Percentiles rank a stretch among this genome's conserved stretches.
Evolutionary conservation across 2,113 vertebrate species (phyloP).

Genomic region (Pipa parva): DNA sequence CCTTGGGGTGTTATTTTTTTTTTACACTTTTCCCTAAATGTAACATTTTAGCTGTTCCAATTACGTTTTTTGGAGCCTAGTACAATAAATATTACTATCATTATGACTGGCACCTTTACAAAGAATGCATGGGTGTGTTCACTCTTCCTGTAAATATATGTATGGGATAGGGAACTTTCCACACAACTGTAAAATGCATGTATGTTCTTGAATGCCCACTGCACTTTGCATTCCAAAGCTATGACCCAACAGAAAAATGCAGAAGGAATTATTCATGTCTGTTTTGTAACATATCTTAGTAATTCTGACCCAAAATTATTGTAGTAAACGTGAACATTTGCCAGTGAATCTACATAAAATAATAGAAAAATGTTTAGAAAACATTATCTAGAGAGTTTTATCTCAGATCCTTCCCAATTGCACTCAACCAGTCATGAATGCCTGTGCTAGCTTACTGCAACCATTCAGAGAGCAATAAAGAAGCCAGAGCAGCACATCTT

Average conservation of each 20-base stretch:
- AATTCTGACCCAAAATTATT: not conserved
- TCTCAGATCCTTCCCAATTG: too few relatives aligned
- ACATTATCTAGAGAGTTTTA: too few relatives aligned
- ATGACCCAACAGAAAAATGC: constrained; percentile 4
- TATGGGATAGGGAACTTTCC: not conserved
- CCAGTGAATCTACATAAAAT: constrained; percentile 13
- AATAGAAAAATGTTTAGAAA: too few relatives aligned
- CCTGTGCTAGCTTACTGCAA: too few relatives aligned
- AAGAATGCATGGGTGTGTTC: constrained; percentile 13
- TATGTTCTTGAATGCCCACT: constrained; percentile 8
- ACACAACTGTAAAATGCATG: constrained; percentile 9
- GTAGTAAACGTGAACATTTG: not conserved
- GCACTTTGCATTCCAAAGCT: constrained; percentile 12
- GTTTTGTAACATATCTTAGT: not conserved
- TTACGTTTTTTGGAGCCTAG: not conserved
- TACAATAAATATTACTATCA: not conserved
- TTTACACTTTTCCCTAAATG: not conserved
- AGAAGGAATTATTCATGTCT: not conserved
- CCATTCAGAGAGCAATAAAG: too few relatives aligned
- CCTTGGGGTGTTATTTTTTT: too few relatives aligned
- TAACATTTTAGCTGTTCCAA: not conserved
- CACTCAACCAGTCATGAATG: too few relatives aligned
- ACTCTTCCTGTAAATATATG: not conserved
- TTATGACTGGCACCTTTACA: not conserved
- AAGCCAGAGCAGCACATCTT: too few relatives aligned